Evolutionary conservation across 2,888 invertebrate genomes (phyloP).

Genomic region (Oligia latruncula): DNA sequence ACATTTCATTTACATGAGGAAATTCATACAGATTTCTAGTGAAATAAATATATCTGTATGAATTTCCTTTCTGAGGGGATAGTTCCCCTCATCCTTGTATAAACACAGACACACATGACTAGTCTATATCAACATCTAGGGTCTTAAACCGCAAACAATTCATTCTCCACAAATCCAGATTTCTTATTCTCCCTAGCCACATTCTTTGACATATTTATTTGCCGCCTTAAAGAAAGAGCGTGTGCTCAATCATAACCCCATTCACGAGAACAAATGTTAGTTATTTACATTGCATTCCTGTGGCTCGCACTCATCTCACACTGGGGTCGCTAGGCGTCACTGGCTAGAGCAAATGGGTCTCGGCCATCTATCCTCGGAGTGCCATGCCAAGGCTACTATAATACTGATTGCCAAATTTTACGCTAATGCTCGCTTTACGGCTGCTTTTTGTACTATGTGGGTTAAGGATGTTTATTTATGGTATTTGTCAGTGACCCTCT

Average conservation of each 20-base stretch:
- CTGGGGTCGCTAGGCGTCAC: slow-evolving; percentile 60
- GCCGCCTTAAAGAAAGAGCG: slow-evolving; percentile 12
- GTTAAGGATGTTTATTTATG: slow-evolving; percentile 33
- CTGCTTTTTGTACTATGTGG: slow-evolving; percentile 40
- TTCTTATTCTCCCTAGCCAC: not conserved
- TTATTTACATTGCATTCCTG: slow-evolving; percentile 72
- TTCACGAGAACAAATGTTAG: slow-evolving; percentile 69
- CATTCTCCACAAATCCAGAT: not conserved
- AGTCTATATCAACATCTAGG: not conserved
- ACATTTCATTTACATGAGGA: not conserved
- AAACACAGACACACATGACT: not conserved
- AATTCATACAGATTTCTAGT: not conserved
- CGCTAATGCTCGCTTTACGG: slow-evolving; percentile 52
- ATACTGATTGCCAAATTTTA: slow-evolving; percentile 56
- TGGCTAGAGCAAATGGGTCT: slow-evolving; percentile 78
- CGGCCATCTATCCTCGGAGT: slow-evolving; percentile 68
- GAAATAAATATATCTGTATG: too few species aligned
- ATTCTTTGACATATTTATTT: slow-evolving; percentile 29
- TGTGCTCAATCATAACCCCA: slow-evolving; percentile 55
- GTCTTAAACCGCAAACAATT: not conserved
- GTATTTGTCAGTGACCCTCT: slow-evolving; percentile 13
- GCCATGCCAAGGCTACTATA: slow-evolving; percentile 66
- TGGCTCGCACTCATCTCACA: slow-evolving; percentile 51
- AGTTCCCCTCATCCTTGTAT: not conserved
- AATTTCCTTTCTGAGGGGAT: too few species aligned